A percentile compares a stretch with the other conserved stretches of the same genome.
phyloP scores from a whole-genome alignment of 2,797 vertebrate genomes.

The Pantherophis alleghaniensis region DNA sequence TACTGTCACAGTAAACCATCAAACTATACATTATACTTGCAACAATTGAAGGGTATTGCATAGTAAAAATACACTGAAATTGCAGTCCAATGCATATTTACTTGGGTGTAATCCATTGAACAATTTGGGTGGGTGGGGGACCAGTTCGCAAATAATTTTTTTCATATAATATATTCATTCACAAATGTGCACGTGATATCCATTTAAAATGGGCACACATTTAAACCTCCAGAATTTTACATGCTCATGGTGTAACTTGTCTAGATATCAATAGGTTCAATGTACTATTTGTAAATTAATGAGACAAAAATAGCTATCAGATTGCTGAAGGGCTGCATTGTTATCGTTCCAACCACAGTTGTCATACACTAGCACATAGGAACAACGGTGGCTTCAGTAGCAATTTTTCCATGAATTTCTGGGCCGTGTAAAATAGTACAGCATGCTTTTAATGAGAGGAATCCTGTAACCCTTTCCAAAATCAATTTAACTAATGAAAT shows the following conservation, averaged over 20 bases:
- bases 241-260: neutral
- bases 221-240: neutral
- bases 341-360: neutral
- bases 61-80: constrained; percentile 27
- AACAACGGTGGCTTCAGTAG: neutral
- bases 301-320: neutral
- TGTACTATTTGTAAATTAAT: constrained; percentile 6
- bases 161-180: neutral
- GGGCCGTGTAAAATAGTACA: neutral
- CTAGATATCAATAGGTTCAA: neutral
- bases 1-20: constrained; percentile 41
- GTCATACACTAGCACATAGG: neutral
- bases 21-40: constrained; percentile 39
- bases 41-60: constrained; percentile 41
- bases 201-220: neutral
- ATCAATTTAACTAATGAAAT: constrained; percentile 39
- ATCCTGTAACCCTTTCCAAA: constrained; percentile 18
- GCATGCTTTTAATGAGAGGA: constrained; percentile 31
- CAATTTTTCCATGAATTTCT: neutral
- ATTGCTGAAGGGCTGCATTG: neutral
- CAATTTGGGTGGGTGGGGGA: neutral
- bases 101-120: neutral
- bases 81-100: neutral
- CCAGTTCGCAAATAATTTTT: neutral
- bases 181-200: neutral